Percentiles rank a stretch among this genome's conserved stretches.
Conservation (phyloP, 1,140 invertebrate genomes). For the Lasioglossum albipes region DNA sequence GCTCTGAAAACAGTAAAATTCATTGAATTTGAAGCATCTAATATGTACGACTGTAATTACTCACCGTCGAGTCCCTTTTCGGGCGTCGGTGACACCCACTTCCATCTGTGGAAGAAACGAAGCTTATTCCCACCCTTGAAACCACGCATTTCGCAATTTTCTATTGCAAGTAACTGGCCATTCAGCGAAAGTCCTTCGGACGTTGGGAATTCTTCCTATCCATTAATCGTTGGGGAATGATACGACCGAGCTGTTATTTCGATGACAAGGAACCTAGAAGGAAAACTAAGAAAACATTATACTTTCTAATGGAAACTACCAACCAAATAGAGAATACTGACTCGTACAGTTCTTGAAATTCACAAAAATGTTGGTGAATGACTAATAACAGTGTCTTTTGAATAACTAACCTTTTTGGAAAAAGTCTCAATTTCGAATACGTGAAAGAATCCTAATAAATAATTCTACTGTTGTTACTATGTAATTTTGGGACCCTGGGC, state of each 20-base stretch:
- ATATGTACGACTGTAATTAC: neutral
- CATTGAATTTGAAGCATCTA: no score
- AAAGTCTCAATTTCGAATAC: no score
- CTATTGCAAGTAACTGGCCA: conserved; percentile 30
- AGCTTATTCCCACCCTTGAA: conserved; percentile 48
- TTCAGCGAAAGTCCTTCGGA: conserved; percentile 32
- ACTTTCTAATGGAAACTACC: neutral
- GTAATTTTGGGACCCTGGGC: no score
- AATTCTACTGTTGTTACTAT: no score
- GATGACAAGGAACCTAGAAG: neutral
- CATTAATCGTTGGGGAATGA: conserved; percentile 18
- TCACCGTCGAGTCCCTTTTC: neutral
- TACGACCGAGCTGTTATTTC: conserved; percentile 2
- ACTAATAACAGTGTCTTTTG: no score
- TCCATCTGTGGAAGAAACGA: conserved; percentile 24
- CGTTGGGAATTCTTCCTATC: conserved; percentile 37
- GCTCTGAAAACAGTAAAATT: no score
- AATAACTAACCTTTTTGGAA: no score
- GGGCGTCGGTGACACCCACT: neutral
- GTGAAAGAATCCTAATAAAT: no score
- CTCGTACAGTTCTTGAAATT: no score
- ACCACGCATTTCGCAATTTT: conserved; percentile 37
- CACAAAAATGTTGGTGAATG: no score
- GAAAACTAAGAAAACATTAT: neutral
- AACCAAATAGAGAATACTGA: neutral